A percentile compares a stretch with the other conserved stretches of the same genome.
These are phyloP conservation scores for Noctilio leporinus DNA, from an alignment of 2,113 vertebrate genomes.

Conservation along the genomic window DNA sequence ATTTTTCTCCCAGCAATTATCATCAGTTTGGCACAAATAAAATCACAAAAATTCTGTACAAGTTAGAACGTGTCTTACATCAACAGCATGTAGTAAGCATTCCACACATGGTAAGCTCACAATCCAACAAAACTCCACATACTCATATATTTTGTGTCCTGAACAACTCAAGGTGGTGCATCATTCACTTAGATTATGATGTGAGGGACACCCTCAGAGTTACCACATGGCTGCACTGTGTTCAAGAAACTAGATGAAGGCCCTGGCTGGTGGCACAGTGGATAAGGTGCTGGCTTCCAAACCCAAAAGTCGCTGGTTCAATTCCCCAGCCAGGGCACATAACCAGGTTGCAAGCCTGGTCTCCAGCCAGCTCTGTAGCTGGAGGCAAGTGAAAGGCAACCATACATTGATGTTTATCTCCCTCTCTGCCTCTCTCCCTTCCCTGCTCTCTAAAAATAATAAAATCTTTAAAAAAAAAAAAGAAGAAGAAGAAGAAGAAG, in stretches of 20 bases:
- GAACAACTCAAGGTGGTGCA: neutral
- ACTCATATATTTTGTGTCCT: neutral
- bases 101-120: neutral
- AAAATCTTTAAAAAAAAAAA: too few species aligned
- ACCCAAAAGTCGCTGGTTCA: too few species aligned
- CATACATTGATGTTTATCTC: too few species aligned
- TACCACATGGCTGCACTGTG: neutral
- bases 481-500: too few species aligned
- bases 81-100: neutral
- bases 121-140: neutral
- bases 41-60: neutral
- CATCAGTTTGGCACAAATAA: neutral
- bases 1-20: neutral
- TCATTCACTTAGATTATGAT: neutral
- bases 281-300: too few species aligned
- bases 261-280: too few species aligned
- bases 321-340: too few species aligned
- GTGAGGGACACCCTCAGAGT: neutral
- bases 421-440: too few species aligned
- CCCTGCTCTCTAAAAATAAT: too few species aligned
- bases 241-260: neutral
- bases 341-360: too few species aligned
- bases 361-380: too few species aligned
- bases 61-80: neutral
- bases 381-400: too few species aligned